Conservation (phyloP, 1,140 invertebrate species). For the Pygmarrhopalites habei region DNA sequence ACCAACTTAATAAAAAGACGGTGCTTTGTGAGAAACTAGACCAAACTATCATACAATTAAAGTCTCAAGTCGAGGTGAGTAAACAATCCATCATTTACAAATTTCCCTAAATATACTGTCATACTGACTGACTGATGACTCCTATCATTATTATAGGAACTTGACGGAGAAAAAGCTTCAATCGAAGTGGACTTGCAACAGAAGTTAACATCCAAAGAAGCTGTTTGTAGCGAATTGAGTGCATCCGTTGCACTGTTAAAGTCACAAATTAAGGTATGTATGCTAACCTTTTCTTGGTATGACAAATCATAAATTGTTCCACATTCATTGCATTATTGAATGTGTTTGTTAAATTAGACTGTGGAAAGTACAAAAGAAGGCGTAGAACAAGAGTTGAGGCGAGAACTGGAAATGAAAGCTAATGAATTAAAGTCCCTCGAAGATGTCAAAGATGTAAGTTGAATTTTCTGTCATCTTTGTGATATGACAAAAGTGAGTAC, state of each 20-base stretch:
- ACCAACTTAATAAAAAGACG: slow-evolving; percentile 11
- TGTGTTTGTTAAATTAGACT: slow-evolving; percentile 11
- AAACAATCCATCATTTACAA: not conserved
- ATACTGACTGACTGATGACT: no score
- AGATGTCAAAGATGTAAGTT: slow-evolving; percentile 9
- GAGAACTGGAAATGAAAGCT: slow-evolving; percentile 5
- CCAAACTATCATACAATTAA: slow-evolving; percentile 12
- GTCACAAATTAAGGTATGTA: slow-evolving; percentile 22
- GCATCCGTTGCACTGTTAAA: slow-evolving; percentile 8
- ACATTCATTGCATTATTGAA: no score
- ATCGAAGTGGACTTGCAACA: slow-evolving; percentile 5
- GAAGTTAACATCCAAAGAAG: slow-evolving; percentile 14
- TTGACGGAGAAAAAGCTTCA: not conserved
- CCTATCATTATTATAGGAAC: not conserved
- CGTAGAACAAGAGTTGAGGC: slow-evolving; percentile 12
- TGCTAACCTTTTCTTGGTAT: not conserved
- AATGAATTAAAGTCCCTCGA: slow-evolving; percentile 10
- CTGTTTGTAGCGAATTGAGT: slow-evolving; percentile 13
- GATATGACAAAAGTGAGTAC: no score
- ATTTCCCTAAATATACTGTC: no score
- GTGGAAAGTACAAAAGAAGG: slow-evolving; percentile 25
- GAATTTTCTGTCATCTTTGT: not conserved
- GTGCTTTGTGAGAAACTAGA: slow-evolving; percentile 14
- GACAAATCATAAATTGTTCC: not conserved
- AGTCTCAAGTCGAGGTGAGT: slow-evolving; percentile 32